Conservation (phyloP, 1,140 invertebrate species). For the Achatina immaculata region DNA sequence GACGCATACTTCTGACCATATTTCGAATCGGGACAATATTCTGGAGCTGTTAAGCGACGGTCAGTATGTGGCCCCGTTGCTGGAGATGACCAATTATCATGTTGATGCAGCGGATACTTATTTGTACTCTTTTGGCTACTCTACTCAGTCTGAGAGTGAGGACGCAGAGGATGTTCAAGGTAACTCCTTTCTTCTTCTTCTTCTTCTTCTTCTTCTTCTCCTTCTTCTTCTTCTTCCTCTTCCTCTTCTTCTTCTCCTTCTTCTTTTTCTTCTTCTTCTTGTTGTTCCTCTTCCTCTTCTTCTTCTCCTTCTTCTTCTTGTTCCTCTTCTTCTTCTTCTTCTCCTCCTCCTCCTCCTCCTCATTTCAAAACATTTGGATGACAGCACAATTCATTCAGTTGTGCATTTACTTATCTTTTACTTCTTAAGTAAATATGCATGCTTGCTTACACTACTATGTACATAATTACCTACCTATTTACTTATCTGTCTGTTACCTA, state of each 20-base stretch:
- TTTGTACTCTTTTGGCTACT: constrained; percentile 77
- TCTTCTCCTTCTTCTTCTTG: too few relatives aligned
- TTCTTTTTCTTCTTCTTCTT: neutral
- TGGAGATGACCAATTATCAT: constrained; percentile 92
- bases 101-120: constrained; percentile 74
- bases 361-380: too few relatives aligned
- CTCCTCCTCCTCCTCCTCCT: too few relatives aligned
- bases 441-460: too few relatives aligned
- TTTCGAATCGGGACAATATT: constrained; percentile 90
- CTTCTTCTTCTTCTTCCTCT: neutral
- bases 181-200: neutral
- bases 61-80: constrained; percentile 88
- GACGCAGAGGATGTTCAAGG: neutral
- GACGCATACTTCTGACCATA: constrained; percentile 65
- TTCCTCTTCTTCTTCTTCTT: too few relatives aligned
- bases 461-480: too few relatives aligned
- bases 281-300: neutral
- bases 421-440: too few relatives aligned
- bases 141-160: constrained; percentile 83
- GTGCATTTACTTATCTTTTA: too few relatives aligned
- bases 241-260: neutral
- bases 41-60: constrained; percentile 93
- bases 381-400: too few relatives aligned
- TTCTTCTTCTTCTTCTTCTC: neutral
- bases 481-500: too few relatives aligned